Conservation (phyloP, 1,140 invertebrate species). For the Macrostomum lignano region DNA sequence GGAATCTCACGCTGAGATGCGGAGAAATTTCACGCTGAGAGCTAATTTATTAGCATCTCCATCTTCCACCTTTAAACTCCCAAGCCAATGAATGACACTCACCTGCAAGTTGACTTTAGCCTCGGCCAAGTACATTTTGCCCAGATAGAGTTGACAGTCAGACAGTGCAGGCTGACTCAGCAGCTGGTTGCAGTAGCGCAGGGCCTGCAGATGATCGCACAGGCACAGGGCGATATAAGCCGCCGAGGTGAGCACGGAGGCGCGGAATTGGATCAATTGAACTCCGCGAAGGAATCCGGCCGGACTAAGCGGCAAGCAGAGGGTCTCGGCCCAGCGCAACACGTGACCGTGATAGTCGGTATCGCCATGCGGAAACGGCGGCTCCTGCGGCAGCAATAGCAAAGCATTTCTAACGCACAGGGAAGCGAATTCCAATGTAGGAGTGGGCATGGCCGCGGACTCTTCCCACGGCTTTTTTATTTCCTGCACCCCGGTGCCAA, state of each 20-base stretch:
- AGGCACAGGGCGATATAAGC: slow-evolving; percentile 55
- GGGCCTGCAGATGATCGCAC: slow-evolving; percentile 49
- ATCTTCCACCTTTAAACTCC: no score
- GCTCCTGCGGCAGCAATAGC: slow-evolving; percentile 12
- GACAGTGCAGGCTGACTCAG: slow-evolving; percentile 37
- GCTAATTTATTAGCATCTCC: no score
- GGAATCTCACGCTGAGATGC: no score
- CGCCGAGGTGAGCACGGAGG: slow-evolving; percentile 43
- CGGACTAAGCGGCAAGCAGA: slow-evolving; percentile 2
- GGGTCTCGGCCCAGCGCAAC: not conserved
- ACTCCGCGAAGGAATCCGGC: not conserved
- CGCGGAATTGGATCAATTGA: slow-evolving; percentile 18
- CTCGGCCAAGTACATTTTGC: not conserved
- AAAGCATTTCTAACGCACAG: slow-evolving; percentile 58
- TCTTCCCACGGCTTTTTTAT: slow-evolving; percentile 10
- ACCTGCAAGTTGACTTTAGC: not conserved
- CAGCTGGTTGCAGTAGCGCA: slow-evolving; percentile 42
- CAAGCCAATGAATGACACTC: no score
- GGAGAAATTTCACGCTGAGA: no score
- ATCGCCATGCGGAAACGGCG: not conserved
- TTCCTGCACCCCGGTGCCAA: slow-evolving; percentile 15
- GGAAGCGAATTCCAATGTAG: slow-evolving; percentile 60
- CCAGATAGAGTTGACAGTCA: slow-evolving; percentile 34
- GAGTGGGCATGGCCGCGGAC: slow-evolving; percentile 38
- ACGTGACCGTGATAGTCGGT: not conserved